Evolutionary conservation across 2,888 invertebrate genomes (phyloP).

Genomic region (Philopedon plagiatum): DNA sequence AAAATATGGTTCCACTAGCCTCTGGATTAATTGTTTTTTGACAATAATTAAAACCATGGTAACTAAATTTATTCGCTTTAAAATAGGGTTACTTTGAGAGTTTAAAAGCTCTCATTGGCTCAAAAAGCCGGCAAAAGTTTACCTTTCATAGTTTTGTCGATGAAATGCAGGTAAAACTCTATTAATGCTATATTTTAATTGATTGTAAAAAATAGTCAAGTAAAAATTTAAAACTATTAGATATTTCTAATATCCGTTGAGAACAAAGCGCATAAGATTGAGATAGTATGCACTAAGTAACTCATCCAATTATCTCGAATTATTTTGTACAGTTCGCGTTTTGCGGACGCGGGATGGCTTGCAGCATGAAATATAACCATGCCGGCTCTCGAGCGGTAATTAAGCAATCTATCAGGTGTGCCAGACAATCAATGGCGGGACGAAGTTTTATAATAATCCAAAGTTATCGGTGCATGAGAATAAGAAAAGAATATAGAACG

Average conservation of each 20-base stretch:
- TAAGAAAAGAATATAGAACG: background rate
- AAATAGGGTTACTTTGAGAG: too few species aligned
- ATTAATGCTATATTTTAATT: too few species aligned
- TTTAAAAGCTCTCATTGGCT: too few species aligned
- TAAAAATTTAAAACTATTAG: background rate
- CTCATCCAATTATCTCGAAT: slow-evolving; percentile 66
- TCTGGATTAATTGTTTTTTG: too few species aligned
- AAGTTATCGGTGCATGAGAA: slow-evolving; percentile 22
- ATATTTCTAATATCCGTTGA: background rate
- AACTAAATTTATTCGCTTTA: too few species aligned
- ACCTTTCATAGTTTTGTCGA: too few species aligned
- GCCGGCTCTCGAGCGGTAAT: slow-evolving; percentile 64
- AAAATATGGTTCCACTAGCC: too few species aligned
- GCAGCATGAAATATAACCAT: slow-evolving; percentile 64
- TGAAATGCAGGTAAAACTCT: too few species aligned
- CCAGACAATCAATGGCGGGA: slow-evolving; percentile 54
- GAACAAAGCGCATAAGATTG: background rate
- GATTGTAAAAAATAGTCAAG: too few species aligned
- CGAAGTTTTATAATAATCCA: slow-evolving; percentile 32
- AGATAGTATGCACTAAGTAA: slow-evolving; percentile 53
- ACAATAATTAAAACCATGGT: too few species aligned
- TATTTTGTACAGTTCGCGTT: slow-evolving; percentile 64
- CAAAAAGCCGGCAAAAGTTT: too few species aligned
- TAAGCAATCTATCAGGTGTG: slow-evolving; percentile 67
- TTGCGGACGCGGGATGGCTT: slow-evolving; percentile 55